Conservation (phyloP, 2,888 invertebrate species). For the Amphipoea lucens region DNA sequence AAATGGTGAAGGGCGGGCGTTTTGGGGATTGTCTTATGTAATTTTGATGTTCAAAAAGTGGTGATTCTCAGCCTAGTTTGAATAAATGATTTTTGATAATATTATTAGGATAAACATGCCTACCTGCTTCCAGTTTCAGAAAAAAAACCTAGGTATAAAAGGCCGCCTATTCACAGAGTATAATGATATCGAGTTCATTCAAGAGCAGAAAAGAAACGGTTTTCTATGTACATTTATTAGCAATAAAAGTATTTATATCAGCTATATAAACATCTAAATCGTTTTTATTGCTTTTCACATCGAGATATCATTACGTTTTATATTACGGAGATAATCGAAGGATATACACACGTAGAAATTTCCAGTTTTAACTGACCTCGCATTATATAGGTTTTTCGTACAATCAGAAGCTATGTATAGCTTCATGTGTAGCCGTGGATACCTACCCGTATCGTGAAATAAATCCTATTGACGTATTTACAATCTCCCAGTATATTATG, state of each 20-base stretch:
- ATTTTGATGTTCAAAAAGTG: no score
- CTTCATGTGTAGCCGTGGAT: no score
- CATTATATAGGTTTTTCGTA: neutral
- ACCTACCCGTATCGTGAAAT: slow-evolving; percentile 45
- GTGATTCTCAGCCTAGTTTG: no score
- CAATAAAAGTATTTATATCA: slow-evolving; percentile 34
- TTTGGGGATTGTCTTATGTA: no score
- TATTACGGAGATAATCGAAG: slow-evolving; percentile 39
- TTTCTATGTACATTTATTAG: slow-evolving; percentile 36
- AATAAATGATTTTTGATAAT: neutral
- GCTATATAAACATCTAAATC: slow-evolving; percentile 18
- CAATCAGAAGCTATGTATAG: neutral
- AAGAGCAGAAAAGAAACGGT: neutral
- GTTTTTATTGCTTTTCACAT: slow-evolving; percentile 18
- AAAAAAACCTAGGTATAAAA: neutral
- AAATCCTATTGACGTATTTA: slow-evolving; percentile 55
- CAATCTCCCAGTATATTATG: slow-evolving; percentile 43
- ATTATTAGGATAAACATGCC: neutral
- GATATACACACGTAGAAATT: slow-evolving; percentile 6
- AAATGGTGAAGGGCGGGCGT: no score
- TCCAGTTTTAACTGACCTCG: neutral
- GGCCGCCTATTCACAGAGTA: neutral
- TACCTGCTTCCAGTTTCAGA: neutral
- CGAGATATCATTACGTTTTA: slow-evolving; percentile 34
- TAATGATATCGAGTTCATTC: neutral